These are phyloP conservation scores for Indri indri DNA, from an alignment of 2,113 vertebrate genomes.

Conservation along the genomic window DNA sequence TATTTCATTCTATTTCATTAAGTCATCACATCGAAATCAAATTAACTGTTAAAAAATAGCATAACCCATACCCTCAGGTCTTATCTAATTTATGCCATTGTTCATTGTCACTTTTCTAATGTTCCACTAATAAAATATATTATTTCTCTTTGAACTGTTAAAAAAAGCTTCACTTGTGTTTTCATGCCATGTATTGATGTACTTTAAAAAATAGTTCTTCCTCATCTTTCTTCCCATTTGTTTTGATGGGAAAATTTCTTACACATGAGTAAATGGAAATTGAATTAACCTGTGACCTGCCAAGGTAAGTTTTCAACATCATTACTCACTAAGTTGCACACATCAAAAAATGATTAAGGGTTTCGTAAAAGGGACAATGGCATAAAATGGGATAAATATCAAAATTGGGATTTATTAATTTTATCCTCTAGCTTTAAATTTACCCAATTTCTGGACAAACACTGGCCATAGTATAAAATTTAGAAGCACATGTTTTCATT, in stretches of 20 bases:
- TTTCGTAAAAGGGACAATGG: neutral
- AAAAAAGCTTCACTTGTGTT: neutral
- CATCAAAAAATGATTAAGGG: slow-evolving; percentile 26
- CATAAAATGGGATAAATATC: neutral
- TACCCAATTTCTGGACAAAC: neutral
- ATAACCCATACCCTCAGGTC: neutral
- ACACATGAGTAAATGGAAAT: neutral
- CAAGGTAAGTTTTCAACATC: neutral
- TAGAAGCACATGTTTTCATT: neutral
- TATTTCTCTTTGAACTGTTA: neutral
- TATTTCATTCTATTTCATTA: neutral
- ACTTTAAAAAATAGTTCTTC: neutral
- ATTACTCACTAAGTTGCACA: neutral
- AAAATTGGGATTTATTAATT: slow-evolving; percentile 4
- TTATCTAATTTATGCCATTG: neutral
- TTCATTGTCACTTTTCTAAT: neutral
- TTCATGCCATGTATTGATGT: neutral
- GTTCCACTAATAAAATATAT: neutral
- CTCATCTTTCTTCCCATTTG: neutral
- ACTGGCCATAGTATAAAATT: neutral
- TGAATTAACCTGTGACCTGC: neutral
- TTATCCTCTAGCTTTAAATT: neutral
- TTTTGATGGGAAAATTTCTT: neutral
- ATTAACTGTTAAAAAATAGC: neutral
- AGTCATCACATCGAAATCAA: neutral